Base-by-base conservation (phyloP, 2,888 invertebrate genomes). In the Schizotus pectinicornis region DNA sequence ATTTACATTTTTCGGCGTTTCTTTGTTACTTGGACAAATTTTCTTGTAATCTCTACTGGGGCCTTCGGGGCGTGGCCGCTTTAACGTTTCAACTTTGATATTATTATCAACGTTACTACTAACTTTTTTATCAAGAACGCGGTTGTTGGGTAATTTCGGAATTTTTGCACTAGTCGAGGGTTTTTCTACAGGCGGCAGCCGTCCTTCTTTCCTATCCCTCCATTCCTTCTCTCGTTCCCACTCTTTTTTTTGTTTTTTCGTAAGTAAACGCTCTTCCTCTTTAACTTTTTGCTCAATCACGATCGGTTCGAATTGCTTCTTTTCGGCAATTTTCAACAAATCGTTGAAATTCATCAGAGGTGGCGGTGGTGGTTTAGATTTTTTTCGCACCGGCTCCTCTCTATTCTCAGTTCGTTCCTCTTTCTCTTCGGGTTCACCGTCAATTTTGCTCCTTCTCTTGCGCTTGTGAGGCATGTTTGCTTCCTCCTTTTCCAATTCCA, bases 301-400 rank as follows among this genome's bases (percentile, higher is more conserved):
- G 1, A 93, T 76, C 0, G 94, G 94, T 74, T 93, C 91, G 75
- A 86, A 84, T 64, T 93, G 93, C 74, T 94, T 94, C 72, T 91
- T 86, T 67, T 90, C 91, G 0, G 94, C 94, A 6, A 94, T 80
- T 78, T 92, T 91, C 2, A 95, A 77, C 13, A 95, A 76, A 55
- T 91, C 87, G 37, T 47, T 56, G 12, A 59, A 59, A 77, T 92
- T 90, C 77, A 94, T 84, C 0, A 89, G 88, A 0, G 93, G 91
- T 0, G 92, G 91, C 42, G 81, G 77, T 0, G 89, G 88, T 0
- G 92, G 75, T 75, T 89, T 91, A 0, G 82, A 80, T 69, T 86
- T 52, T 74, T 77, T 11, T 74, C 22, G 32, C 54, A 72, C 78
- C 36, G 78, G 77, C 62, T 50, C 80, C 75, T 67, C 64, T 39